Percentiles rank a stretch among this genome's conserved stretches.
Conservation (phyloP, 2,113 vertebrate species). For the Chaetops frenatus region DNA sequence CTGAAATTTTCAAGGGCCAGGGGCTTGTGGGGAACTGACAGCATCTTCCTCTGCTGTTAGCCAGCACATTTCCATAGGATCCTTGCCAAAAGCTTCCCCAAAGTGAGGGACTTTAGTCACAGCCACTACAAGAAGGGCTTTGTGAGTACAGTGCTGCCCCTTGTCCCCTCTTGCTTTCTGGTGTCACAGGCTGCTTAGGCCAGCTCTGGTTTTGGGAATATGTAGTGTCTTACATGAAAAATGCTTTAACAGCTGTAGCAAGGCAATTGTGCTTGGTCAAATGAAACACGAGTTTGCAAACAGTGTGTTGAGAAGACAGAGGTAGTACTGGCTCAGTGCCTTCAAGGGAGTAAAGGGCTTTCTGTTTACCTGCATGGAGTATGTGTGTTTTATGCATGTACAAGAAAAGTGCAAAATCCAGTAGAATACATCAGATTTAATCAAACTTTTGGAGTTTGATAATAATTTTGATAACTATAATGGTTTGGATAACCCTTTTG, state of each 20-base stretch:
- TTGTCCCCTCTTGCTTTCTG: not conserved
- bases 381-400: accelerated
- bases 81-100: not conserved
- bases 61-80: not conserved
- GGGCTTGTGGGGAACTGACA: not conserved
- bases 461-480: not conserved
- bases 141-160: not conserved
- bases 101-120: not conserved
- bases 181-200: not conserved
- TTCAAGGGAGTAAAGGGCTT: not conserved
- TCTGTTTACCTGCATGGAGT: not conserved
- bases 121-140: not conserved
- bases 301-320: not conserved
- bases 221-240: not conserved
- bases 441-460: not conserved
- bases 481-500: not conserved
- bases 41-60: not conserved
- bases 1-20: not conserved
- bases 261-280: not conserved
- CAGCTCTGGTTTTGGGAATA: not conserved
- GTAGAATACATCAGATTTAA: not conserved
- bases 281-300: not conserved
- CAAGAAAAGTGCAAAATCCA: not conserved
- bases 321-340: not conserved
- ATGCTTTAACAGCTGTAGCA: not conserved